phyloP scores from a whole-genome alignment of 2,113 vertebrate species.

The Calyptommatus sinebrachiatus region DNA sequence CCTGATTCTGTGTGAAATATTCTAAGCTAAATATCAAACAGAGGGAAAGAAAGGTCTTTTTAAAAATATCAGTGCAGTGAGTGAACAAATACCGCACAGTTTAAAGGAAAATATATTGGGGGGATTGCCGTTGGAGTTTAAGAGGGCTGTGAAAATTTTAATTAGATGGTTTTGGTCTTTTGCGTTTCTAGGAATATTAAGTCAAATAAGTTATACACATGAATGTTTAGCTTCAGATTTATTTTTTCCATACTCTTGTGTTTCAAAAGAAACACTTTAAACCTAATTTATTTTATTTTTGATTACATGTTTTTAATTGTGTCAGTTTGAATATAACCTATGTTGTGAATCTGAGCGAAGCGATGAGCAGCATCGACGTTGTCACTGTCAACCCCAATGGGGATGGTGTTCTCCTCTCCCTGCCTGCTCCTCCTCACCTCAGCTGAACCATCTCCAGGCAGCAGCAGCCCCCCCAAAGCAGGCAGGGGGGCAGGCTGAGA shows the following conservation, averaged over 20 bases:
- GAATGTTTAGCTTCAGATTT: not conserved
- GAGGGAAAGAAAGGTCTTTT: slow-evolving; percentile 29
- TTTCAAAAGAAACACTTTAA: slow-evolving; percentile 1
- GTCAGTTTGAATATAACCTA: too few species aligned
- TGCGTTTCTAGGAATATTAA: slow-evolving; percentile 7
- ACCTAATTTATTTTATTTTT: not conserved
- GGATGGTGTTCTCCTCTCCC: too few species aligned
- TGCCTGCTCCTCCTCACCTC: too few species aligned
- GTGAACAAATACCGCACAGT: not conserved
- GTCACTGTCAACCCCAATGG: too few species aligned
- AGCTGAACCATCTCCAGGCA: too few species aligned
- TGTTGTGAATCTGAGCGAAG: too few species aligned
- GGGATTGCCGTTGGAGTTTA: slow-evolving; percentile 29
- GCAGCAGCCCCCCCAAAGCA: too few species aligned
- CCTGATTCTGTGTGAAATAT: slow-evolving; percentile 7
- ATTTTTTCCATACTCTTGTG: not conserved
- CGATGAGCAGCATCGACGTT: too few species aligned
- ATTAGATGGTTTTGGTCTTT: slow-evolving; percentile 17
- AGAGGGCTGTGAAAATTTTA: slow-evolving; percentile 15
- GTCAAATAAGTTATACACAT: not conserved
- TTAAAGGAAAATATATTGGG: slow-evolving; percentile 33
- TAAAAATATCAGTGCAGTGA: too few species aligned
- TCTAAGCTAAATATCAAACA: slow-evolving; percentile 51
- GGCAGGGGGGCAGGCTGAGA: too few species aligned
- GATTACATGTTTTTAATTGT: too few species aligned